Percentiles rank a stretch among this genome's conserved stretches.
These are phyloP conservation scores for Zoanthus gigantus DNA, from an alignment of 92 coral and sea anemone genomes.

Conservation along the genomic window DNA sequence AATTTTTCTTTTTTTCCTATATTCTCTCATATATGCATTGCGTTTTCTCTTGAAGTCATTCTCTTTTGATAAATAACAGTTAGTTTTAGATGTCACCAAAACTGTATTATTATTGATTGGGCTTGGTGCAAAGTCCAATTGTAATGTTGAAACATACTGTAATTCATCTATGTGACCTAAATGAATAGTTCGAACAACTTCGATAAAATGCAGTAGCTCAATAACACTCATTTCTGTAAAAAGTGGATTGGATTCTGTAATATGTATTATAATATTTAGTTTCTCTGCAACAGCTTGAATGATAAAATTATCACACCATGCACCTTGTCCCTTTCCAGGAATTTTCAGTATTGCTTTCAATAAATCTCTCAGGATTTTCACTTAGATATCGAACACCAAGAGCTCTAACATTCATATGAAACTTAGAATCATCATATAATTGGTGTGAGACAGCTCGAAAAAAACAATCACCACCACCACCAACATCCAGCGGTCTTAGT, in stretches of 20 bases:
- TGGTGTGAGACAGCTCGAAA: constrained; percentile 43
- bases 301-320: constrained; percentile 54
- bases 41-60: constrained; percentile 10
- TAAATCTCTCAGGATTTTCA: not conserved
- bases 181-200: constrained; percentile 30
- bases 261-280: constrained; percentile 25
- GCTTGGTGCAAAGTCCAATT: not conserved
- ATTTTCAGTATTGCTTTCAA: not conserved
- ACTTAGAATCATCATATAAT: constrained; percentile 40
- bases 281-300: constrained; percentile 57
- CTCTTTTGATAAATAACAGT: constrained; percentile 43
- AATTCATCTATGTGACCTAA: constrained; percentile 32
- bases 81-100: constrained; percentile 36
- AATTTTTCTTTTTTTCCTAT: constrained; percentile 1
- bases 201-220: not conserved
- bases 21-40: too few relatives aligned
- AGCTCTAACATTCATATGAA: constrained; percentile 46
- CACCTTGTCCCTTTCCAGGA: constrained; percentile 40
- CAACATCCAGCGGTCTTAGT: too few relatives aligned
- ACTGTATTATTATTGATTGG: constrained; percentile 21
- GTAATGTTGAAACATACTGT: not conserved
- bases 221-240: constrained; percentile 25
- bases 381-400: constrained; percentile 9
- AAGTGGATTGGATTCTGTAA: not conserved
- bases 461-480: too few relatives aligned